Conservation (phyloP, 2,113 vertebrate species). For the Monarcha castaneiventris region DNA sequence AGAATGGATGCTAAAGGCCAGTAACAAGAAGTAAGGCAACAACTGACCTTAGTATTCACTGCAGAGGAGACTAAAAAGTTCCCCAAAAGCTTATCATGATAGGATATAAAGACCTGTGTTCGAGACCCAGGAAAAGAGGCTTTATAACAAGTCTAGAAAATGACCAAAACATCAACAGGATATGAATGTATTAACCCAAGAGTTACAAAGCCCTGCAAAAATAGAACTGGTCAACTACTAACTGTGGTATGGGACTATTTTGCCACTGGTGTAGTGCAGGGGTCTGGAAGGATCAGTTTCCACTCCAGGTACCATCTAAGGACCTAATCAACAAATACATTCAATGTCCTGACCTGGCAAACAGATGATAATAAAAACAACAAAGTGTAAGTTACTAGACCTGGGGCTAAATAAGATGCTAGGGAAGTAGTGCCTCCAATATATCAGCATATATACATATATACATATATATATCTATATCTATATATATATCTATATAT, state of each 20-base stretch:
- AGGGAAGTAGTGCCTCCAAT: background rate
- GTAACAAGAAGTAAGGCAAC: background rate
- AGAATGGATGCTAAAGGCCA: background rate
- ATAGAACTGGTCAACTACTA: background rate
- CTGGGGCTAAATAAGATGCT: background rate
- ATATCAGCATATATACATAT: background rate
- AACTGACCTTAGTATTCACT: background rate
- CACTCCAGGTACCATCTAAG: background rate
- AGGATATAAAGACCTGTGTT: background rate
- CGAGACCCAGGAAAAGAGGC: background rate
- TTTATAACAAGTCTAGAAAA: background rate
- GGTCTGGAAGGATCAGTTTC: background rate
- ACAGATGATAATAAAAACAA: background rate
- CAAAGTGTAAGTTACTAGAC: background rate
- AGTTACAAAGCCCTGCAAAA: background rate
- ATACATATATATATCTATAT: too few relatives aligned
- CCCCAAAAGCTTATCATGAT: background rate
- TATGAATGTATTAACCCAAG: background rate
- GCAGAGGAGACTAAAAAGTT: background rate
- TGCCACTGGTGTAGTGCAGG: background rate
- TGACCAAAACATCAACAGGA: background rate
- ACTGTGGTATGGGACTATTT: background rate
- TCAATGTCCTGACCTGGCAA: background rate
- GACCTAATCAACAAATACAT: background rate
- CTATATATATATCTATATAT: too few relatives aligned